phyloP scores from a whole-genome alignment of 2,113 vertebrate genomes.

The Ploceus nigricollis region DNA sequence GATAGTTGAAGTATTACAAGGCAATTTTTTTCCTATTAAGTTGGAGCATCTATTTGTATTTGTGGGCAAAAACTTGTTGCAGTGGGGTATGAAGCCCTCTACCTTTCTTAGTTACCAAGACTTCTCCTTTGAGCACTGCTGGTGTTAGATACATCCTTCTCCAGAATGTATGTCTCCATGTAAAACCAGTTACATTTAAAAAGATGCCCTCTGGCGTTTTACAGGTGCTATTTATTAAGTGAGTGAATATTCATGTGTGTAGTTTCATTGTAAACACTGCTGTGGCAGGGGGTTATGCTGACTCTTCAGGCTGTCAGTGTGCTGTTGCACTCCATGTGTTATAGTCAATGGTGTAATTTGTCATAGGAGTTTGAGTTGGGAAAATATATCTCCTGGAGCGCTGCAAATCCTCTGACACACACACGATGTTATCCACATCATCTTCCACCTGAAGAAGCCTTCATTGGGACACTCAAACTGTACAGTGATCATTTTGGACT shows the following conservation, averaged over 20 bases:
- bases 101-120: not conserved
- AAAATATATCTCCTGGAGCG: slow-evolving; percentile 85
- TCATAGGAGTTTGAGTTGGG: slow-evolving; percentile 85
- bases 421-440: slow-evolving; percentile 95
- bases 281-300: not conserved
- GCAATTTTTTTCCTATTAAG: not conserved
- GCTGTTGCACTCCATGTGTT: not conserved
- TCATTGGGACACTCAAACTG: slow-evolving; percentile 85
- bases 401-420: slow-evolving; percentile 88
- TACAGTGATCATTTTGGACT: slow-evolving; percentile 84
- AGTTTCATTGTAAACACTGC: not conserved
- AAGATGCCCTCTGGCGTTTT: not conserved
- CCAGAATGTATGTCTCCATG: not conserved
- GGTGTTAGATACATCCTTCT: not conserved
- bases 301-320: not conserved
- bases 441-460: slow-evolving; percentile 85
- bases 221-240: not conserved
- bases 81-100: not conserved
- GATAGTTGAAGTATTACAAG: not conserved
- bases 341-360: not conserved
- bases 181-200: not conserved
- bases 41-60: not conserved
- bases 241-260: not conserved
- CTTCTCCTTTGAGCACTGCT: not conserved
- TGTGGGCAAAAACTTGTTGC: not conserved